Evolutionary conservation across 2,113 vertebrate genomes (phyloP), one percentile per base, ranked within the genome.

Genomic region (Thunnus maccoyii): DNA sequence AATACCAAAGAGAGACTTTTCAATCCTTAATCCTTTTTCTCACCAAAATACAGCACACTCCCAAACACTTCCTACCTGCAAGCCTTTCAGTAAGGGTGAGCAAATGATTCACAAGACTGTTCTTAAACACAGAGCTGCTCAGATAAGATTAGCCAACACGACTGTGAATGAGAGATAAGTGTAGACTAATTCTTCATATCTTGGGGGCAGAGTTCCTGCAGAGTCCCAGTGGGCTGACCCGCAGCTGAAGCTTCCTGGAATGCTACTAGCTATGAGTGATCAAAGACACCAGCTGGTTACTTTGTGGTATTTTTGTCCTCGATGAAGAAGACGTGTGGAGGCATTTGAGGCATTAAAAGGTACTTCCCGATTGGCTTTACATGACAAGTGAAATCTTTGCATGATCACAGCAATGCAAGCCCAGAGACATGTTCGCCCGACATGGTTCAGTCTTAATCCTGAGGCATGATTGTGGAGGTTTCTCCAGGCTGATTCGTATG

Each of bases 161-260:
- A 87, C 90, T 94, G 93, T 22, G 76, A 79, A 81, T 58, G 76
- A 27, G 70, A 94, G 93, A 95, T 94, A 94, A 94, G 86, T 66
- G 72, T 52, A 47, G 69, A 82, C 81, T 85, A 88, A 93, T 90
- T 90, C 82, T 75, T 67, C 36, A 3, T 66, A 80, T 87, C 88
- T 89, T 32, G 22, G 48, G 78, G 82, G 83, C 70, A 72, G 52
- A 76, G 74, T 85, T 82, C 78, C 80, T 58, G 71, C 83, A 17
- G 83, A 72, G 82, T 86, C 88, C 86, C 86, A 47, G 18, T 22
- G 62, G 86, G 65, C 3, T 66, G 86, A 89, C 87, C 87, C 72
- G 78, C 69, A 80, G 82, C 86, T 16, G 57, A 72, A 56, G 54
- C 48, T 80, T 70, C 82, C 48, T 55, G 55, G 5, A 77, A 80